Percentiles rank a stretch among this genome's conserved stretches.
Evolutionary conservation across 2,888 invertebrate species (phyloP).

Genomic region (Eugnorisma glareosa): DNA sequence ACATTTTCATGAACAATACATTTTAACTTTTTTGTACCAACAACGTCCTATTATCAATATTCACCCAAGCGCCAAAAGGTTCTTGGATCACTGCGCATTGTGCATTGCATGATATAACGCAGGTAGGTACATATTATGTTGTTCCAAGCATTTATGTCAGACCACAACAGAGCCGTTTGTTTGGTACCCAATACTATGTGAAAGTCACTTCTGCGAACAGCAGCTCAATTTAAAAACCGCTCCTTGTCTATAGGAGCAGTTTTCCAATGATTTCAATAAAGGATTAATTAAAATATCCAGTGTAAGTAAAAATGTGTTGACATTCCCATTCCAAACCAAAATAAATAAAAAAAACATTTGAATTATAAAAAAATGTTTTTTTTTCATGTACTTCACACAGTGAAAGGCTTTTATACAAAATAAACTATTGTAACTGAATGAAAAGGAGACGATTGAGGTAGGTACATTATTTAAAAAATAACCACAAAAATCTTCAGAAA

Average conservation of each 20-base stretch:
- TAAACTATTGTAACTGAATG: conserved; percentile 7
- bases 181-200: not conserved
- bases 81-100: not conserved
- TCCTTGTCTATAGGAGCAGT: not conserved
- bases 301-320: not conserved
- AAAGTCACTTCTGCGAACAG: not conserved
- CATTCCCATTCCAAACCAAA: not conserved
- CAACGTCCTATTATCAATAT: not conserved
- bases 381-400: not conserved
- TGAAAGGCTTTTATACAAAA: not conserved
- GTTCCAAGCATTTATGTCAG: not conserved
- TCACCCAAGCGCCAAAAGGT: not conserved
- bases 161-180: not conserved
- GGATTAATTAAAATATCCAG: not conserved
- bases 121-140: not conserved
- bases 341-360: not conserved
- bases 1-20: too few species aligned
- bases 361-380: too few species aligned
- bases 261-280: not conserved
- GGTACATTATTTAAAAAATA: conserved; percentile 8
- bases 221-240: not conserved
- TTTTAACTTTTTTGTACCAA: not conserved
- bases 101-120: not conserved
- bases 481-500: not conserved
- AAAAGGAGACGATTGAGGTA: not conserved